phyloP scores from a whole-genome alignment of 2,888 invertebrate genomes.

The Polymixis lichenea region DNA sequence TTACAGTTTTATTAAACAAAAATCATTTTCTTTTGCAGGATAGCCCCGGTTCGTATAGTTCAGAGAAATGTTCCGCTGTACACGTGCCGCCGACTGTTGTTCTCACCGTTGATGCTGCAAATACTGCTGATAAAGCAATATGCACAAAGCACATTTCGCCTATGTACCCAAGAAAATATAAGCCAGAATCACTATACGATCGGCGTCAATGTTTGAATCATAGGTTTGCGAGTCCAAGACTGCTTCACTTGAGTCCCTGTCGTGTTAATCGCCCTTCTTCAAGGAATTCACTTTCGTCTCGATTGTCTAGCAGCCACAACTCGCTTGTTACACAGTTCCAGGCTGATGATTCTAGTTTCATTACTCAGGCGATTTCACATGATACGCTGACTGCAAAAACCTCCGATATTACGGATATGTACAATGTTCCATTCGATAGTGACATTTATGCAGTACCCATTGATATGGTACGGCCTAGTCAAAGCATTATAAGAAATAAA shows the following conservation, averaged over 20 bases:
- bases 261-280: conserved; percentile 93
- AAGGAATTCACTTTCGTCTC: conserved; percentile 94
- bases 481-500: conserved; percentile 80
- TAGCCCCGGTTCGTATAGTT: conserved; percentile 74
- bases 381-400: conserved; percentile 93
- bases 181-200: conserved; percentile 83
- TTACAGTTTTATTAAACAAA: neutral
- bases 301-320: conserved; percentile 96
- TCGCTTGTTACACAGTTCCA: conserved; percentile 94
- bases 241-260: conserved; percentile 91
- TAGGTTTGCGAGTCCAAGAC: conserved; percentile 85
- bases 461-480: conserved; percentile 93
- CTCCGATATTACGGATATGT: conserved; percentile 95
- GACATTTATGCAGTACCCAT: conserved; percentile 97
- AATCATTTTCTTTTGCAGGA: conserved; percentile 79
- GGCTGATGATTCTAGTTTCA: conserved; percentile 96
- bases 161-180: conserved; percentile 82
- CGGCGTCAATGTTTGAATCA: conserved; percentile 85
- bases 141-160: conserved; percentile 80
- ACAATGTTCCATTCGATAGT: conserved; percentile 96
- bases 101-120: conserved; percentile 73
- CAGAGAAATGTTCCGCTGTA: conserved; percentile 75
- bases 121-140: conserved; percentile 69
- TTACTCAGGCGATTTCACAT: conserved; percentile 97
- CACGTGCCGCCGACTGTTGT: conserved; percentile 77